Percentiles rank a stretch among this genome's conserved stretches.
These are phyloP conservation scores for Apaloderma vittatum DNA, from an alignment of 2,113 vertebrate species.

Conservation along the genomic window DNA sequence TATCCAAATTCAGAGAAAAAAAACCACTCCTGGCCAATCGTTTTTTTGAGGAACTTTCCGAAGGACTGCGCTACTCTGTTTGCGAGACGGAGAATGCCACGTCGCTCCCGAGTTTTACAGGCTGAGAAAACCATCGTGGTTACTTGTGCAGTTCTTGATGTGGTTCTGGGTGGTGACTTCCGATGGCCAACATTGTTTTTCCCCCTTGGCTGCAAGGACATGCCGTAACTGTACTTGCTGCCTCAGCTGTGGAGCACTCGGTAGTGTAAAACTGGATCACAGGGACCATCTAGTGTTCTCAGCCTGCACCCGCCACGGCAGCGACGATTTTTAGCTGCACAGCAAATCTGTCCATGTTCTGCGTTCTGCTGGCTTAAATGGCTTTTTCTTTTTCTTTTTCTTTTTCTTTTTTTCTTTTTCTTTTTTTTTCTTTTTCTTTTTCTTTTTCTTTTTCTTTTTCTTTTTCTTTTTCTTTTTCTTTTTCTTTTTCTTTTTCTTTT, in stretches of 20 bases:
- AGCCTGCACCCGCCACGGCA: not conserved
- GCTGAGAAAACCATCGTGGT: slow-evolving; percentile 75
- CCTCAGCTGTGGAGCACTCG: not conserved
- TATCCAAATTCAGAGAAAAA: slow-evolving; percentile 51
- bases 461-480: too few species aligned
- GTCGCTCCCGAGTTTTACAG: slow-evolving; percentile 70
- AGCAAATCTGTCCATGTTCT: not conserved
- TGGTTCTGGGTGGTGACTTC: slow-evolving; percentile 81
- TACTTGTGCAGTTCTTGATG: slow-evolving; percentile 74
- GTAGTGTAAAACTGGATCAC: slow-evolving; percentile 69
- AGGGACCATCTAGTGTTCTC: slow-evolving; percentile 82
- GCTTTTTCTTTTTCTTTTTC: not conserved
- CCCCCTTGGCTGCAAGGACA: slow-evolving; percentile 44
- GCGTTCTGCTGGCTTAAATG: not conserved
- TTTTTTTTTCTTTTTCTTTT: too few species aligned
- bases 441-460: too few species aligned
- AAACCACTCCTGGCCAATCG: slow-evolving; percentile 47
- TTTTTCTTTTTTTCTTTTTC: too few species aligned
- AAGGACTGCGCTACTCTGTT: not conserved
- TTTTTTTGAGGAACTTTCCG: slow-evolving; percentile 73
- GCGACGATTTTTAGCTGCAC: not conserved
- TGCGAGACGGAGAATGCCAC: slow-evolving; percentile 77
- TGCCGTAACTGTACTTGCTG: slow-evolving; percentile 58
- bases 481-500: too few species aligned
- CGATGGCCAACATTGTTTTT: slow-evolving; percentile 56